Evolutionary conservation across 2,797 vertebrate genomes (phyloP), one percentile per base, ranked within the genome.

Genomic region (Myiotriccus ornatus): DNA sequence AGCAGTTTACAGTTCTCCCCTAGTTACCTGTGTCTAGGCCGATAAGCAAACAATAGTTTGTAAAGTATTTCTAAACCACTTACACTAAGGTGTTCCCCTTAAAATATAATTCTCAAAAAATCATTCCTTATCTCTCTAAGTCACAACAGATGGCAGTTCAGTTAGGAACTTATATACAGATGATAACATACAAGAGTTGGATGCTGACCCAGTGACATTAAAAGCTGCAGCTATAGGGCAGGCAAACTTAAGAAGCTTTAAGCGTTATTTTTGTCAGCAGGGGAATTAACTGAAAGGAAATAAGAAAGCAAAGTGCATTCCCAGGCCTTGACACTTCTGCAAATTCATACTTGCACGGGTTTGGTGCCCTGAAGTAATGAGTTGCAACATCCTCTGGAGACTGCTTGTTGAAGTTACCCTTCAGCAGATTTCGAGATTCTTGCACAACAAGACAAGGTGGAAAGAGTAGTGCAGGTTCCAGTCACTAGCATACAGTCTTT

Each of bases 221-320:
- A 87, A 93, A 94, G 67, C 67, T 84, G 67, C 35, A 57, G 67
- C 79, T 60, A 65, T 1, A 90, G 46, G 46, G 57, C 49, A 87
- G 25, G 37, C 62, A 39, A 84, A 50, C 53, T 84, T 93, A 94
- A 96, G 85, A 91, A 52, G 93, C 77, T 90, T 96, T 83, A 60
- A 2, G 4, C 7, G 10, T 89, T 96, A 93, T 92, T 93, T 93
- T 84, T 79, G 55, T 79, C 77, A 76, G n/a, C 17, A 86, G 23
- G 35, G 68, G 91, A 91, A 88, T 88, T 94, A 90, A 93, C 50
- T 73, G 82, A 69, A 69, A 75, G 77, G 74, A 94, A 93, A 76
- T 50, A 81, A 43, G 74, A 65, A 73, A 87, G 32, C 74, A 53
- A 81, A 75, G 46, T 78, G 57, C 30, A 65, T 81, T 94, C 65